Base-by-base conservation (phyloP, 2,888 invertebrate species). In the Pimpla rufipes region DNA sequence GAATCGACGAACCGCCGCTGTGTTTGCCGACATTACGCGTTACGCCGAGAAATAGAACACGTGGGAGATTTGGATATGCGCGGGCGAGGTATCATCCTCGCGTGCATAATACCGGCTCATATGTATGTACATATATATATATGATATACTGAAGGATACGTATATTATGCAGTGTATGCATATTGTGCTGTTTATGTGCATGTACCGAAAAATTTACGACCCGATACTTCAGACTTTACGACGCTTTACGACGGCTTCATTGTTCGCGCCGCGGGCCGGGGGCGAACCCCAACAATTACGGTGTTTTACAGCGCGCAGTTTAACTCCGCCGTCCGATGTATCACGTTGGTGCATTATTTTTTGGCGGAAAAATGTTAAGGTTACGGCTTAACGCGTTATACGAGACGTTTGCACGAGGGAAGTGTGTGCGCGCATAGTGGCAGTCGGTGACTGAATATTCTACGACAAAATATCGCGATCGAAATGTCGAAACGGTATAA, bases 201-300 rank as follows among this genome's bases (percentile, higher is more conserved):
- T 3, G 37, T 7, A 66, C 13, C 23, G 8, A 55, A 66, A 66
- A 18, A 75, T 75, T 75, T 47, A 57, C 76, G 55, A 42, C 66
- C 35, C 66, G 76, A 76, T 76, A 55, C 66, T 57, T 67, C 42
- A 45, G 55, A 67, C 55, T 67, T 57, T 29, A 52, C 21, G 62
- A 55, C 55, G 42, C 21, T 67, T 76, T 55, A 66, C 23, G 42
- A 66, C 42, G n/a, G 37, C 45, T 45, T 11, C 42, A 64, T 45
- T 42, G 66, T 66, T 64, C 37, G 37, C 37, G 3, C 3, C 62
- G 59, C 8, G 4, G 23, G 21, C 18, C 18, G 2, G 7, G 1
- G 37, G 18, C 0, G 37, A 62, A 16, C 18, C 8, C 37, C 16
- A 37, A 62, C 37, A 62, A 62, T 62, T 40, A 40, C 37, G 16